Evolutionary conservation across 2,113 vertebrate genomes (phyloP), one percentile per base, ranked within the genome.

Genomic region (Daubentonia madagascariensis): DNA sequence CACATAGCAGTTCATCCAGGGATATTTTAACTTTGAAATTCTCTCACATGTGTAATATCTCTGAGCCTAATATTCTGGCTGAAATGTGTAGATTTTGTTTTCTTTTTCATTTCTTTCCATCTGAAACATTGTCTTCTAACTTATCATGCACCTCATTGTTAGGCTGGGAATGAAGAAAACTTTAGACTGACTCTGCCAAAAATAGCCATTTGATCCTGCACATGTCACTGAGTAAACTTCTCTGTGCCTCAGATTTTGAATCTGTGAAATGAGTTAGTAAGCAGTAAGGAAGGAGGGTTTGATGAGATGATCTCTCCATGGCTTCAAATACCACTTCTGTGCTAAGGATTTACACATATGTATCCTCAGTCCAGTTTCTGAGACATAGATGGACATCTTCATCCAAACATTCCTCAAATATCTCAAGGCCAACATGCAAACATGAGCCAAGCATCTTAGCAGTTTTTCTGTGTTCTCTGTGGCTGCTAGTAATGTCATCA

Each of bases 11-110:
- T 96, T 96, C 84, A 78, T 73, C 32, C 57, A 68, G 72, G 43
- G 79, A 75, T 79, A 83, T 80, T 93, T 91, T 80, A 90, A 84
- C 50, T 93, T 96, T 50, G 80, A 96, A 89, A 94, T 88, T 96
- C 84, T 48, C 61, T 97, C 92, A 87, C 48, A 45, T 88, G 23
- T 88, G 72, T 80, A 40, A 78, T 81, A n/a, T 78, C 37, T 79
- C 65, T 73, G 32, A 67, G 25, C 12, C 43, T 80, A 93, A 92
- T 80, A 65, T 80, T 93, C 54, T 91, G 37, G 48, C 40, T 95
- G 92, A 97, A 80, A 72, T 43, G n/a, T 70, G 28, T 87, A 80
- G 52, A 75, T 92, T 91, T 22, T 43, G 32, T 89, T 94, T 89
- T 37, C 35, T 79, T 80, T 96, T 96, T 91, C 22, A 50, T 93